phyloP scores from a whole-genome alignment of 2,888 invertebrate species.

The Cheilosia vulpina region DNA sequence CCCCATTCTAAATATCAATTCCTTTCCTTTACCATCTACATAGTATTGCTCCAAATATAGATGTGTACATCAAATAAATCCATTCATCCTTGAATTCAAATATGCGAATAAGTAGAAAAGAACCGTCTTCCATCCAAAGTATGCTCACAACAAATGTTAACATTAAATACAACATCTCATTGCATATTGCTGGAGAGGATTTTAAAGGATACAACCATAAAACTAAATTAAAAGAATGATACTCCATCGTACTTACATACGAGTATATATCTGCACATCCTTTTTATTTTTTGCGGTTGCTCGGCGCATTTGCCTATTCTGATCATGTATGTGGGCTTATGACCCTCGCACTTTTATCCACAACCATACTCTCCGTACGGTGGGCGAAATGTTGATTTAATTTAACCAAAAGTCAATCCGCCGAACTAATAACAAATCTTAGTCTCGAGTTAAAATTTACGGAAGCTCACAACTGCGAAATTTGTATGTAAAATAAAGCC shows the following conservation, averaged over 20 bases:
- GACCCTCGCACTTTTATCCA: slow-evolving; percentile 12
- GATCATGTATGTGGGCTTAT: slow-evolving; percentile 53
- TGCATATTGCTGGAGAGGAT: slow-evolving; percentile 35
- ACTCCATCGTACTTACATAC: neutral
- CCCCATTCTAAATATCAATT: slow-evolving; percentile 11
- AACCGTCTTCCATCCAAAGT: slow-evolving; percentile 7
- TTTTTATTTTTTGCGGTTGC: slow-evolving; percentile 16
- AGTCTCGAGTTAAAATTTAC: too few species aligned
- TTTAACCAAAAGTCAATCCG: too few species aligned
- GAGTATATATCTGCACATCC: neutral
- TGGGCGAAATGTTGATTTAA: neutral
- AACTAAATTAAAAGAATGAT: slow-evolving; percentile 39
- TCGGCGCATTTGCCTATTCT: slow-evolving; percentile 41
- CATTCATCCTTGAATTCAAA: slow-evolving; percentile 14
- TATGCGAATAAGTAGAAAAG: neutral
- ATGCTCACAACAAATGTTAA: slow-evolving; percentile 37
- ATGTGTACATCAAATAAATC: slow-evolving; percentile 44
- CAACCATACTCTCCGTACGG: neutral
- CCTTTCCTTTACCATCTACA: neutral
- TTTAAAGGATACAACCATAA: slow-evolving; percentile 48
- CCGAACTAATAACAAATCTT: too few species aligned
- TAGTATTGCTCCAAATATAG: slow-evolving; percentile 13
- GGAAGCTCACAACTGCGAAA: too few species aligned
- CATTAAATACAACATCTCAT: slow-evolving; percentile 60
- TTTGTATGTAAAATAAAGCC: too few species aligned